Evolutionary conservation across 2,888 invertebrate genomes (phyloP), one percentile per base, ranked within the genome.

Genomic region (Thereva unica): DNA sequence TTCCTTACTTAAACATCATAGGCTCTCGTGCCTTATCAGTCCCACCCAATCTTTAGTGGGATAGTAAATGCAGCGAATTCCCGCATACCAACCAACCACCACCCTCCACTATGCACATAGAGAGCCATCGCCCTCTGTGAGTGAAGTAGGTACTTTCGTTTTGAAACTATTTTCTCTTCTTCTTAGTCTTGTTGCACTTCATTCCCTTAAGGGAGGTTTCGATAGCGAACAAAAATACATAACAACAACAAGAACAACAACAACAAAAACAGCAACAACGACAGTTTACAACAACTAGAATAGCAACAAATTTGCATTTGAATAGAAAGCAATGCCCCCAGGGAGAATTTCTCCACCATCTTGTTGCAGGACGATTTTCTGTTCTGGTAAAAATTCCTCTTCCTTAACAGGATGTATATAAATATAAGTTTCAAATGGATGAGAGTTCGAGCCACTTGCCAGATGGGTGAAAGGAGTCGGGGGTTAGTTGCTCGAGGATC

Each of bases 201-300:
- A 61, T 61, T 61, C 61, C 61, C 61, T 61, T 50, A 61, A 50
- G 61, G 37, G 50, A 61, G 50, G 61, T 61, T 61, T 50, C 61
- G 41, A 50, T 50, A 40, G 35, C 40, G 49, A 50, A 23, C 23
- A 23, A 23, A 23, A 23, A 23, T 23, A 23, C 23, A 23, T 23
- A 23, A 23, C 61, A 61, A 49, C 23, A 61, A 50, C 61, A 61
- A 61, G 50, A 61, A 61, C 61, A 61, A 34, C 44, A 44, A 41
- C 40, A 5, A 12, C 57, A 61, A 61, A 40, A 47, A 47, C 59
- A 59, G 49, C 59, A 61, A 61, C 61, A 61, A 61, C 49, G 61
- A 23, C 23, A 23, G 23, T 23, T 23, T 23, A 41, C 40, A 5
- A 12, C 57, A 61, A 61, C 50, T 38, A 47, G 47, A 59, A 59